These are phyloP conservation scores for Xylocampa areola DNA, from an alignment of 2,888 invertebrate species.

Conservation along the genomic window DNA sequence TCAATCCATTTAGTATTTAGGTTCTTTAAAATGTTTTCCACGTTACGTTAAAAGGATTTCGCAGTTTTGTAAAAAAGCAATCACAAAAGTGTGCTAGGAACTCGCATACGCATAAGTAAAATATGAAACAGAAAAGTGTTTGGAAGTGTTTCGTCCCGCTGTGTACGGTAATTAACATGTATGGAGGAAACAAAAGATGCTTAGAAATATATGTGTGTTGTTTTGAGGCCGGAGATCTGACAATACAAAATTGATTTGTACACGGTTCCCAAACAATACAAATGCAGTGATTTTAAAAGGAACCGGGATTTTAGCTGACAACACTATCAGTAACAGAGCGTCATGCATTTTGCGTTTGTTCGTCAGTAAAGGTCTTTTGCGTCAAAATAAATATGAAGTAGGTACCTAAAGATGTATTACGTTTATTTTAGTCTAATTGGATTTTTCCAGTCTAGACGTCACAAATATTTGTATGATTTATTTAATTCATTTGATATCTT, in stretches of 20 bases:
- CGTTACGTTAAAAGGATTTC: slow-evolving; percentile 46
- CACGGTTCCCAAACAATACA: slow-evolving; percentile 6
- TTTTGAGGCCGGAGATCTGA: slow-evolving; percentile 7
- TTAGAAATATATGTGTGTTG: slow-evolving; percentile 2
- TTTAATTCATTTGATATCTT: neutral
- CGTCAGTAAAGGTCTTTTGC: neutral
- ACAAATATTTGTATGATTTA: slow-evolving; percentile 3
- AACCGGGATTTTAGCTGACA: neutral
- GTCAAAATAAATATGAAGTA: neutral
- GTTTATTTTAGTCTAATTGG: slow-evolving; percentile 1
- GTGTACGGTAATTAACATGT: slow-evolving; percentile 8
- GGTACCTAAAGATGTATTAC: neutral
- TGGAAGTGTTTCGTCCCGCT: neutral
- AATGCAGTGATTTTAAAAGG: slow-evolving; percentile 2
- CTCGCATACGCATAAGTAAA: neutral
- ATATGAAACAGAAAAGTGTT: neutral
- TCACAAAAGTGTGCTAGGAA: slow-evolving; percentile 7
- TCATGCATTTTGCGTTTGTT: neutral
- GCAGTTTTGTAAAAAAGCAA: slow-evolving; percentile 18
- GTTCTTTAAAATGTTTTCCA: slow-evolving; percentile 21
- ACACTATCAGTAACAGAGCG: neutral
- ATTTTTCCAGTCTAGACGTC: slow-evolving; percentile 4
- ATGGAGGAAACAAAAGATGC: slow-evolving; percentile 6
- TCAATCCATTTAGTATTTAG: slow-evolving; percentile 19
- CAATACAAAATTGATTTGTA: slow-evolving; percentile 8